These are phyloP conservation scores for Caenorhabditis sinica DNA, from an alignment of 2,888 invertebrate genomes.

Conservation along the genomic window DNA sequence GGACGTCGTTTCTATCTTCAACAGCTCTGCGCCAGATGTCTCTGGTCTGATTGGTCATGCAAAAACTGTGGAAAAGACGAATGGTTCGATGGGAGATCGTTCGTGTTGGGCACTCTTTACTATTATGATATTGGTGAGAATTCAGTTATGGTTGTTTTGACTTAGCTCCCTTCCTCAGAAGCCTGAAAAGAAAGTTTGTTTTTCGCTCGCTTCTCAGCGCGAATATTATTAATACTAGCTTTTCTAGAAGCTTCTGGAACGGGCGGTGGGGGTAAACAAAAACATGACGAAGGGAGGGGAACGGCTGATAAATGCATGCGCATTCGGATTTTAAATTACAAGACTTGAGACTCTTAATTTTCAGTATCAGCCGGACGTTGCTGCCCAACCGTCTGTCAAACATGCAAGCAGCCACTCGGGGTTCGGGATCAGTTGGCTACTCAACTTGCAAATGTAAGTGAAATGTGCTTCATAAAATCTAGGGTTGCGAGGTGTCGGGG, in stretches of 20 bases:
- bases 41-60: constrained; percentile 75
- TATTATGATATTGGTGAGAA: constrained; percentile 92
- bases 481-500: no score
- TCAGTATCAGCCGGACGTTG: constrained; percentile 91
- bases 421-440: constrained; percentile 68
- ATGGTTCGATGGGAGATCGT: constrained; percentile 92
- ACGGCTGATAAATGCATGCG: not conserved
- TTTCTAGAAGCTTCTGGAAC: not conserved
- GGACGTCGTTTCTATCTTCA: constrained; percentile 69
- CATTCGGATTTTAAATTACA: not conserved
- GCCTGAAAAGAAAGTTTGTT: not conserved
- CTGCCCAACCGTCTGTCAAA: constrained; percentile 70
- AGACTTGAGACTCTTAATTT: not conserved
- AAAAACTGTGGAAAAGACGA: constrained; percentile 85
- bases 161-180: not conserved
- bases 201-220: not conserved
- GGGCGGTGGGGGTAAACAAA: not conserved
- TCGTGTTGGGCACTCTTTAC: constrained; percentile 97
- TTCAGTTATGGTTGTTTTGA: not conserved
- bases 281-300: not conserved
- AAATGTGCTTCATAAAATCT: no score
- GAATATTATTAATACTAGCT: not conserved
- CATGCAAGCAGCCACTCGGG: constrained; percentile 66
- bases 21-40: constrained; percentile 72
- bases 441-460: constrained; percentile 69